Percentiles rank a stretch among this genome's conserved stretches.
phyloP scores from a whole-genome alignment of 2,797 vertebrate genomes.

The Sebastes steindachneri region DNA sequence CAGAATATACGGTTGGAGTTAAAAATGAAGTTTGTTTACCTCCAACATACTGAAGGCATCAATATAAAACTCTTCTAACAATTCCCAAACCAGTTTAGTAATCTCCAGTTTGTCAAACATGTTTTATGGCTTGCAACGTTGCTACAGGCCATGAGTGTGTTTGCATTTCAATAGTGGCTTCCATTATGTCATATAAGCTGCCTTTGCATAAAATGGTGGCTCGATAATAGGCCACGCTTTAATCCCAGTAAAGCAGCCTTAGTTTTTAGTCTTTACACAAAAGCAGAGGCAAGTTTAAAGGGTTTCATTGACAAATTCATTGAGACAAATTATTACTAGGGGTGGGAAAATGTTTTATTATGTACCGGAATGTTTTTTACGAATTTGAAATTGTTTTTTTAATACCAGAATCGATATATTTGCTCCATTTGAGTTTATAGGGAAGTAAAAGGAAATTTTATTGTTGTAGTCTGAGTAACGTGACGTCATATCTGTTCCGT shows the following conservation, averaged over 20 bases:
- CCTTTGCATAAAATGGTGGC: slow-evolving; percentile 22
- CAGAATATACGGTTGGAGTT: slow-evolving; percentile 48
- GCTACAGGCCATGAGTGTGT: slow-evolving; percentile 5
- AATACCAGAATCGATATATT: too few species aligned
- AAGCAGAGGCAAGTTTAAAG: neutral
- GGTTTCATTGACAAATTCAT: neutral
- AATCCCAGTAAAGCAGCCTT: neutral
- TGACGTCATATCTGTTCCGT: too few species aligned
- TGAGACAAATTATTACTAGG: too few species aligned
- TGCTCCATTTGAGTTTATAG: too few species aligned
- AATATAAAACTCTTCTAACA: neutral
- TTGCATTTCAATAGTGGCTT: slow-evolving; percentile 30
- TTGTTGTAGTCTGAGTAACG: too few species aligned
- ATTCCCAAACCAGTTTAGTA: neutral
- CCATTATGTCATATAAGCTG: slow-evolving; percentile 15
- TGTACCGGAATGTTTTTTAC: too few species aligned
- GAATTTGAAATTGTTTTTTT: too few species aligned
- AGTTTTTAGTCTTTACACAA: neutral
- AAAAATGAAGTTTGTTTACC: slow-evolving; percentile 37
- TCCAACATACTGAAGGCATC: neutral
- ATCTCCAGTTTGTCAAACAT: neutral
- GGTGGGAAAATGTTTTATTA: too few species aligned
- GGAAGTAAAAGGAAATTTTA: too few species aligned
- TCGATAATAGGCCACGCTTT: neutral
- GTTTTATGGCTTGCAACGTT: slow-evolving; percentile 13